Percentiles rank a stretch among this genome's conserved stretches.
Conservation (phyloP, 2,113 vertebrate genomes). For the Eretmochelys imbricata region DNA sequence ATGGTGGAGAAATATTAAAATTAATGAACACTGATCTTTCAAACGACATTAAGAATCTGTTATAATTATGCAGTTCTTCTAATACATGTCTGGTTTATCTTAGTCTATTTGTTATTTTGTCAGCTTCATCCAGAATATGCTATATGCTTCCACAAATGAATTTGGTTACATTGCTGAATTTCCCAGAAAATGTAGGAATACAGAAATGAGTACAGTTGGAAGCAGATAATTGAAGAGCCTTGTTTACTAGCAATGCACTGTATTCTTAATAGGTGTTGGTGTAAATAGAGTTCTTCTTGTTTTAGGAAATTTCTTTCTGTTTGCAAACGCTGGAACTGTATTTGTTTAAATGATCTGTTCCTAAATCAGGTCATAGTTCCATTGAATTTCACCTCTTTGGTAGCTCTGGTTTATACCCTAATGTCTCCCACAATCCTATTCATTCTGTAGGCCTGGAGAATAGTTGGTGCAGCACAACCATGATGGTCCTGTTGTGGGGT, state of each 20-base stretch:
- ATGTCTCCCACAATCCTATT: not conserved
- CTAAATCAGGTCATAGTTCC: not conserved
- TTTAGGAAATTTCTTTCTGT: not conserved
- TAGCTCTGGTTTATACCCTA: not conserved
- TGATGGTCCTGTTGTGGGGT: not conserved
- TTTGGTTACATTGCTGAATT: slow-evolving; percentile 3
- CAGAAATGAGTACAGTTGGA: not conserved
- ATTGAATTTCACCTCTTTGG: slow-evolving; percentile 3
- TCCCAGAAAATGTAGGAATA: not conserved
- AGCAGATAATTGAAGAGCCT: not conserved
- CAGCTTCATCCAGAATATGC: slow-evolving; percentile 7
- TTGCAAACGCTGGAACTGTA: not conserved
- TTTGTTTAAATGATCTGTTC: slow-evolving; percentile 11
- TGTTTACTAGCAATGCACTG: not conserved
- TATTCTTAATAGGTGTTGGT: not conserved
- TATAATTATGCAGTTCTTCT: slow-evolving; percentile 7
- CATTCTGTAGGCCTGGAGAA: not conserved
- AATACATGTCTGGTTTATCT: not conserved
- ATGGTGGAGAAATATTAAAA: slow-evolving; percentile 8
- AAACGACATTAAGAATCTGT: slow-evolving; percentile 9
- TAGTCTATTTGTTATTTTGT: slow-evolving; percentile 29
- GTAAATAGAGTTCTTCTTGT: not conserved
- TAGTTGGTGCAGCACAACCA: not conserved
- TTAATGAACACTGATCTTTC: slow-evolving; percentile 19
- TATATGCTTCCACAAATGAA: not conserved